These are phyloP conservation scores for Phymorhynchus buccinoides DNA, from an alignment of 1,140 invertebrate species.

Conservation along the genomic window DNA sequence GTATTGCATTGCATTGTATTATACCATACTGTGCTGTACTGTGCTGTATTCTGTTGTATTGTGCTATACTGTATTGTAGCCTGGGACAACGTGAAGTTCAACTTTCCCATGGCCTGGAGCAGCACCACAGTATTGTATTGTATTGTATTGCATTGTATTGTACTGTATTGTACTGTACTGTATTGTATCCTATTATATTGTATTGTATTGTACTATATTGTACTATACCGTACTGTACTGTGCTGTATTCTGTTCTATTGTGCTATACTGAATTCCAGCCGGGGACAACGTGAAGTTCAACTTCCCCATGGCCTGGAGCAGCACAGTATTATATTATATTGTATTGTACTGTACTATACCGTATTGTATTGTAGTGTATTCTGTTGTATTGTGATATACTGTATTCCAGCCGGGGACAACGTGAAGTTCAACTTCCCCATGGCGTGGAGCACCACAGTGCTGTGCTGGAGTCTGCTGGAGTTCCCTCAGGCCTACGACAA, in stretches of 20 bases:
- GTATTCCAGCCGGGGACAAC: constrained; percentile 76
- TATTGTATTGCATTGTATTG: too few relatives aligned
- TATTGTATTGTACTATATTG: constrained; percentile 75
- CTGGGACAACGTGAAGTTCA: constrained; percentile 81
- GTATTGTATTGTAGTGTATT: constrained; percentile 74
- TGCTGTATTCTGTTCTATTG: too few relatives aligned
- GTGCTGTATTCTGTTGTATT: too few relatives aligned
- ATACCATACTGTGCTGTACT: too few relatives aligned
- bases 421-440: constrained; percentile 82
- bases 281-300: constrained; percentile 82
- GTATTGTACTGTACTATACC: constrained; percentile 74
- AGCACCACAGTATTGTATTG: constrained; percentile 71
- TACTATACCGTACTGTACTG: too few relatives aligned
- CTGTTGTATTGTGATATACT: too few relatives aligned
- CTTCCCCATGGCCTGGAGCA: constrained; percentile 79
- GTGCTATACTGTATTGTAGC: constrained; percentile 41
- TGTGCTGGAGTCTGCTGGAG: constrained; percentile 78
- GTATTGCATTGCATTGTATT: too few relatives aligned
- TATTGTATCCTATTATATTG: constrained; percentile 71
- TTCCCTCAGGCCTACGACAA: constrained; percentile 76
- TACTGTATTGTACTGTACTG: constrained; percentile 33
- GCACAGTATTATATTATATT: constrained; percentile 78
- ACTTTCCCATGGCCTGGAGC: constrained; percentile 79
- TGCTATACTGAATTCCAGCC: constrained; percentile 48
- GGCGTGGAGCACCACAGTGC: constrained; percentile 77